Conservation (phyloP, 2,797 vertebrate species). For the Typhlichthys eigenmanni region DNA sequence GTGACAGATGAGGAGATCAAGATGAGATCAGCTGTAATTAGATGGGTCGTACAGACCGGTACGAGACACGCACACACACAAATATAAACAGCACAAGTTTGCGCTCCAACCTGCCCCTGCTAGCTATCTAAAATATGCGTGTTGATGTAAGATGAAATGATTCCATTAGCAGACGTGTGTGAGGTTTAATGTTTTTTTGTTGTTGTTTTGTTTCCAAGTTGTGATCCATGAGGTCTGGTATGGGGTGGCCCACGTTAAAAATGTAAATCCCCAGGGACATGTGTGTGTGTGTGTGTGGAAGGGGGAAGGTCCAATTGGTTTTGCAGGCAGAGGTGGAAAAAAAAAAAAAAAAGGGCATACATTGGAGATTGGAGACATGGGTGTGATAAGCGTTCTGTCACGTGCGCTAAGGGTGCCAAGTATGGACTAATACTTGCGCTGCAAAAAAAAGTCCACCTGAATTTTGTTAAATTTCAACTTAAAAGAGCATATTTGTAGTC, state of each 20-base stretch:
- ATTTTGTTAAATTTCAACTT: too few species aligned
- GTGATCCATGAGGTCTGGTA: conserved; percentile 37
- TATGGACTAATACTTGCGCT: neutral
- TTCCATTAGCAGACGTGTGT: conserved; percentile 44
- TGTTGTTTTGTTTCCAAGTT: conserved; percentile 17
- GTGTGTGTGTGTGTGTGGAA: too few species aligned
- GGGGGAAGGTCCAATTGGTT: conserved; percentile 38
- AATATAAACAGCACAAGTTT: neutral
- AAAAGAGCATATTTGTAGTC: too few species aligned
- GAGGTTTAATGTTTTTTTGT: conserved; percentile 34
- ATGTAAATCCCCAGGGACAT: conserved; percentile 12
- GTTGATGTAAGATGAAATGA: conserved; percentile 14
- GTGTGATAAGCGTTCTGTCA: conserved; percentile 61
- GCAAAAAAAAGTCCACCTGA: too few species aligned
- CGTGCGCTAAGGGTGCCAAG: conserved; percentile 35
- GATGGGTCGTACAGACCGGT: conserved; percentile 25
- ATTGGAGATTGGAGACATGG: conserved; percentile 52
- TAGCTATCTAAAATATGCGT: conserved; percentile 10
- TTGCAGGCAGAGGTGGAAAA: too few species aligned
- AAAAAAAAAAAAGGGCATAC: conserved; percentile 18
- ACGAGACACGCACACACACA: neutral
- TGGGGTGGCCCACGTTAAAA: conserved; percentile 37
- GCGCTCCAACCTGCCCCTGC: neutral
- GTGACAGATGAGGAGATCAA: conserved; percentile 81
- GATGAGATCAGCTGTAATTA: conserved; percentile 55